A percentile compares a stretch with the other conserved stretches of the same genome.
Evolutionary conservation across 1,140 invertebrate genomes (phyloP).

Genomic region (Holotrichia oblita): DNA sequence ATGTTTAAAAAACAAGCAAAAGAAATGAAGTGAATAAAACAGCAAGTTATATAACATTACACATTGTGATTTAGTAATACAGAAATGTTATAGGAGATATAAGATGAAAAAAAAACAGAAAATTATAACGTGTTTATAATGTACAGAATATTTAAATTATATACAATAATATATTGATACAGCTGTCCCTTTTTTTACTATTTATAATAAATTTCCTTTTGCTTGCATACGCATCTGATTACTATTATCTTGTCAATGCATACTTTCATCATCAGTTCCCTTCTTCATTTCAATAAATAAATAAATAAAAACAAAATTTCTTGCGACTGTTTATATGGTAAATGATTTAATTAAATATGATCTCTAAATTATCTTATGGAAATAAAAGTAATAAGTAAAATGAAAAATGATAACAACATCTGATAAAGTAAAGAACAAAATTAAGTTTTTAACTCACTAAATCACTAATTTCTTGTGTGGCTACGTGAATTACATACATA

Average conservation of each 20-base stretch:
- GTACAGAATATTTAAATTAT: slow-evolving; percentile 24
- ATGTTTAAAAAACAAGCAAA: neutral
- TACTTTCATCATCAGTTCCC: too few species aligned
- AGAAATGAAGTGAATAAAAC: neutral
- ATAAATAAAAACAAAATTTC: too few species aligned
- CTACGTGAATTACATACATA: neutral
- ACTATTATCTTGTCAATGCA: neutral
- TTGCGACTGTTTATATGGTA: neutral
- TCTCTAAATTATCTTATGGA: neutral
- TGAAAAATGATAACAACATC: neutral
- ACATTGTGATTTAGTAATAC: slow-evolving; percentile 19
- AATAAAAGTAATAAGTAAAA: neutral
- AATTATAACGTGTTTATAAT: slow-evolving; percentile 28
- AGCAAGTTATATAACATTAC: slow-evolving; percentile 4
- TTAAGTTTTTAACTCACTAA: neutral
- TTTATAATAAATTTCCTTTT: slow-evolving; percentile 1
- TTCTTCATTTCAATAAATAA: too few species aligned
- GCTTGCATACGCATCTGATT: neutral
- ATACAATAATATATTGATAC: slow-evolving; percentile 8
- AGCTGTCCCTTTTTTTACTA: slow-evolving; percentile 26
- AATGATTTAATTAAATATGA: neutral
- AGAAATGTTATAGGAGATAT: slow-evolving; percentile 2
- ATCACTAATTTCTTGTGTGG: neutral
- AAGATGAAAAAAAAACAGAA: neutral
- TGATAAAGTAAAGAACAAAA: neutral